phyloP scores from a whole-genome alignment of 2,797 vertebrate genomes.

The Gymnodraco acuticeps region DNA sequence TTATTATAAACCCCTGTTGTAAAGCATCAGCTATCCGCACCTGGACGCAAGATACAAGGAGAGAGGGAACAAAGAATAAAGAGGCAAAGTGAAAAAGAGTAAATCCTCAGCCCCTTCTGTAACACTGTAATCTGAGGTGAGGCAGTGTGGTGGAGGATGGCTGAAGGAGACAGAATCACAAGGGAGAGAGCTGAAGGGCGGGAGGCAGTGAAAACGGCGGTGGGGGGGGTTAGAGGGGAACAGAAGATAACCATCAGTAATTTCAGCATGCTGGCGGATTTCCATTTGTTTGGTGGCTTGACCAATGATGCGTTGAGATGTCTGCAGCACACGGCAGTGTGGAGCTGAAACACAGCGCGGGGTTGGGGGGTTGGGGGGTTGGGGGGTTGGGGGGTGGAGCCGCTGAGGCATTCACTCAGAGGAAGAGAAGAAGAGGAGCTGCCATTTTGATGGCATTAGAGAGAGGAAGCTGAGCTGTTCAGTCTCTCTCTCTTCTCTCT shows the following conservation, averaged over 20 bases:
- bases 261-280: slow-evolving; percentile 80
- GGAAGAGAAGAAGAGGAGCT: slow-evolving; percentile 36
- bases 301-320: slow-evolving; percentile 75
- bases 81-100: neutral
- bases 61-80: slow-evolving; percentile 19
- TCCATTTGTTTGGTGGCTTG: slow-evolving; percentile 81
- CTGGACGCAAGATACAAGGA: slow-evolving; percentile 9
- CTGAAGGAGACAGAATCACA: slow-evolving; percentile 46
- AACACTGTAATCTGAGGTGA: slow-evolving; percentile 32
- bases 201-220: slow-evolving; percentile 24
- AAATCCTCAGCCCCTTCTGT: slow-evolving; percentile 19
- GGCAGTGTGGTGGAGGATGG: slow-evolving; percentile 18
- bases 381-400: slow-evolving; percentile 26
- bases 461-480: slow-evolving; percentile 33
- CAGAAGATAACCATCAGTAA: slow-evolving; percentile 85
- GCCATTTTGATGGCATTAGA: slow-evolving; percentile 49
- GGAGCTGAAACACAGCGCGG: slow-evolving; percentile 35
- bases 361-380: slow-evolving; percentile 6
- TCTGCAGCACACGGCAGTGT: slow-evolving; percentile 55
- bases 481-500: slow-evolving; percentile 30
- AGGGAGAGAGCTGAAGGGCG: slow-evolving; percentile 9
- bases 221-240: slow-evolving; percentile 26
- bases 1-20: neutral
- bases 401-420: slow-evolving; percentile 33
- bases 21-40: neutral